Base-by-base conservation (phyloP, 2,888 invertebrate genomes). In the Eurois occulta region DNA sequence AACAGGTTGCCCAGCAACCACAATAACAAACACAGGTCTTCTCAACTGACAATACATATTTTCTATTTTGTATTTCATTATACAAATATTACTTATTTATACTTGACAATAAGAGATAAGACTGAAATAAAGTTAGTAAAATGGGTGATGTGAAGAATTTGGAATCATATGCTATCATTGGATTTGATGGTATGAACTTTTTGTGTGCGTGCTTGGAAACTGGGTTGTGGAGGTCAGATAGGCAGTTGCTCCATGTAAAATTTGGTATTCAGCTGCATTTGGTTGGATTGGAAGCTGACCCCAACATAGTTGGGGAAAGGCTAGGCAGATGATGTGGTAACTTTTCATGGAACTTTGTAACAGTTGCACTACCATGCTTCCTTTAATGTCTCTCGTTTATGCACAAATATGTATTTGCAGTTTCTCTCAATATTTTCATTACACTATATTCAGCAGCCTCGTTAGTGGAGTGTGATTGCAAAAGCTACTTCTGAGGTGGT, bases 141-240 rank as follows among this genome's bases (percentile, higher is more conserved):
- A 95, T 94, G 87, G 97, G 74, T 78, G 88, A 97, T 83, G 97
- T 98, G 2, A 95, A 97, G 90, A 97, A 97, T 90, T 96, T 98
- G 76, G 97, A 97, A 89, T 94, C 98, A 8, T 96, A 97, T 75
- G 98, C 98, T 66, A 98, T 98, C 80, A 98, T 98, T 87, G 98
- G 98, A 71, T 98, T 98, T 94, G 98, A 98, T 95, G 98, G 98
- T 98, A 93, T 94, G 94, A 90, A 70, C 38, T 41, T 67, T 76
- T 55, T 28, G 28, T 32, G 28, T 28, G n/a, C 18, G 58, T 58
- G n/a, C 7, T 32, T 60, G 32, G 46, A 16, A 70, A 81, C n/a
- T n/a, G n/a, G n/a, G n/a, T n/a, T n/a, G n/a, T n/a, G n/a, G n/a
- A n/a, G n/a, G n/a, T n/a, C n/a, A n/a, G n/a, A n/a, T n/a, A n/a